Evolutionary conservation across 1,140 invertebrate genomes (phyloP), one percentile per base, ranked within the genome.

Genomic region (Caenorhabditis brenneri): DNA sequence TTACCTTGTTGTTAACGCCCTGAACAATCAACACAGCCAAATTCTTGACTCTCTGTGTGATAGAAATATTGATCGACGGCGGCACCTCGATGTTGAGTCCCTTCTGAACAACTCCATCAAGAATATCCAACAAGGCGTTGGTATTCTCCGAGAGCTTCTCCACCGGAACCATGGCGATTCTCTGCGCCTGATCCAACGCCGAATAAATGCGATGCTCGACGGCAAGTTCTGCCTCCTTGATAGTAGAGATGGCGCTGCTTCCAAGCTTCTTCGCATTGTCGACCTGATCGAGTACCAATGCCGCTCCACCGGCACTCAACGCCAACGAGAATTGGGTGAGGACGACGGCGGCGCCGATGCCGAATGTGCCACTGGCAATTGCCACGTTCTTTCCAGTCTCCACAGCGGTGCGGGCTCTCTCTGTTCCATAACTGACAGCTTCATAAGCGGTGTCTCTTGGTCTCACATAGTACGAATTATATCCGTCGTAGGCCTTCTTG

Each of bases 151-250:
- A 10, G 36, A 46, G 19, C 58, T 82, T 82, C 12, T 82, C 81
- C 15, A 82, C 81, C 16, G 81, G 81, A 39, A 81, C 81, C 42
- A 48, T 65, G 27, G 55, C 81, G 6, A 82, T 46, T 16, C 55
- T 10, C 74, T 82, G 55, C 10, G 81, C 81, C 24, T 82, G 55
- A 48, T 51, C 12, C 22, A 82, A 22, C n/a, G 81, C 60, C 6
- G 81, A 46, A 29, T 36, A 82, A 42, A 82, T 74, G 3, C 39
- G 15, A 31, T 65, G 39, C 42, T 82, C 81, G 16, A 82, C 29
- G 27, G 60, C 81, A 46, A 65, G 55, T 33, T 74, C 81, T 2
- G 48, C 39, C 22, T 82, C 46, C 42, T 69, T 82, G 36, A 82
- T 55, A 2, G 22, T 69, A 2, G 81, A 65, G 16, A 69, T 33